Evolutionary conservation across 1,140 invertebrate genomes (phyloP).

Genomic region (Danaus plexippus): DNA sequence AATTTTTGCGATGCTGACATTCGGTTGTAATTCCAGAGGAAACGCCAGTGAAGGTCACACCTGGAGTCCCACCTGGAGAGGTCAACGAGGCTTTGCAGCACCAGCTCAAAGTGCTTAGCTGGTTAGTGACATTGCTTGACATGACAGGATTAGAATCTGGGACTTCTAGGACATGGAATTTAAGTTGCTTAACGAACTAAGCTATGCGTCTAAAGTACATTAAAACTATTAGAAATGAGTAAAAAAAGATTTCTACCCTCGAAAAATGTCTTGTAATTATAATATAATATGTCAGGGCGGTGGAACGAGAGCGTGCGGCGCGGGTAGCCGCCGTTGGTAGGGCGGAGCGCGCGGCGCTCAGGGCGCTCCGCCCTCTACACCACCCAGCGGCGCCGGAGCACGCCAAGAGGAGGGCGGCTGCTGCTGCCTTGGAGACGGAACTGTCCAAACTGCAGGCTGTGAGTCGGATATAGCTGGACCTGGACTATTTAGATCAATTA

Average conservation of each 20-base stretch:
- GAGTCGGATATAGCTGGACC: slow-evolving; percentile 8
- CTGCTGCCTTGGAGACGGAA: slow-evolving; percentile 31
- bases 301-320: slow-evolving; percentile 50
- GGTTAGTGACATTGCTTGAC: slow-evolving; percentile 30
- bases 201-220: too few species aligned
- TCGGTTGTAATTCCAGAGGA: slow-evolving; percentile 33
- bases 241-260: too few species aligned
- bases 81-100: slow-evolving; percentile 59
- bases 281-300: slow-evolving; percentile 28
- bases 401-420: slow-evolving; percentile 31
- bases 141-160: too few species aligned
- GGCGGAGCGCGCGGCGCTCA: slow-evolving; percentile 31
- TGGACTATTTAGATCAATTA: too few species aligned
- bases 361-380: slow-evolving; percentile 42
- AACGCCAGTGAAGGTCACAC: slow-evolving; percentile 42
- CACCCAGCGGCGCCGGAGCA: slow-evolving; percentile 36
- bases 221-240: too few species aligned
- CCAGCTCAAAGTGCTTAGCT: slow-evolving; percentile 57
- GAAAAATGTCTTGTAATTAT: too few species aligned
- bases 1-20: too few species aligned
- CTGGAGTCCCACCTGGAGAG: slow-evolving; percentile 41
- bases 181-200: too few species aligned
- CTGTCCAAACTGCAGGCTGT: slow-evolving; percentile 46
- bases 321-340: slow-evolving; percentile 39
- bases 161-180: too few species aligned